A percentile compares a stretch with the other conserved stretches of the same genome.
phyloP scores from a whole-genome alignment of 2,888 invertebrate species.

The Cheilosia vernalis region DNA sequence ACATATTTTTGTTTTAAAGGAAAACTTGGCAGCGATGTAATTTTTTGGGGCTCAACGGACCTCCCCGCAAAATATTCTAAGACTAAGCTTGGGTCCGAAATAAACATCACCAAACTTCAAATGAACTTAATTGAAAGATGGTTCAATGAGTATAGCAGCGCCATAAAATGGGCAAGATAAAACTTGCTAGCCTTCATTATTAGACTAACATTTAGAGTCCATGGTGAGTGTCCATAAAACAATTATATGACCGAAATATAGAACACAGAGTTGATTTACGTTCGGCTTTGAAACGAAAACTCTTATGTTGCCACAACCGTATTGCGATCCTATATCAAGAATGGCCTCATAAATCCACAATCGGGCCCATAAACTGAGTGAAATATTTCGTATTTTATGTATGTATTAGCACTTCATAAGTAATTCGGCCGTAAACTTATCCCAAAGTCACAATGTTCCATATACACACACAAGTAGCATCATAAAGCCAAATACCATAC shows the following conservation, averaged over 20 bases:
- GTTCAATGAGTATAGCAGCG: neutral
- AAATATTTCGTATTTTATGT: slow-evolving; percentile 43
- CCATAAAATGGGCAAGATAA: neutral
- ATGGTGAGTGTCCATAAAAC: slow-evolving; percentile 29
- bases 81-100: too few species aligned
- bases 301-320: slow-evolving; percentile 33
- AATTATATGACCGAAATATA: slow-evolving; percentile 50
- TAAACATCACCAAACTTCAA: too few species aligned
- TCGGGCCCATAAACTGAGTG: slow-evolving; percentile 26
- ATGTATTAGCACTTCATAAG: slow-evolving; percentile 52
- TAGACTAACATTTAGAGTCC: slow-evolving; percentile 12
- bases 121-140: neutral
- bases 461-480: neutral
- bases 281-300: slow-evolving; percentile 10
- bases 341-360: slow-evolving; percentile 36
- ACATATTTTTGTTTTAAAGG: too few species aligned
- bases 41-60: too few species aligned
- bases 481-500: slow-evolving; percentile 16
- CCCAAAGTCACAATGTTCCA: slow-evolving; percentile 24
- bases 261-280: slow-evolving; percentile 24
- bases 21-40: too few species aligned
- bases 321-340: slow-evolving; percentile 16
- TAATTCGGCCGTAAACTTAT: slow-evolving; percentile 46
- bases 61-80: too few species aligned
- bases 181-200: slow-evolving; percentile 22